Evolutionary conservation across 2,113 vertebrate species (phyloP).

Genomic region (Melanostigma gelatinosum): DNA sequence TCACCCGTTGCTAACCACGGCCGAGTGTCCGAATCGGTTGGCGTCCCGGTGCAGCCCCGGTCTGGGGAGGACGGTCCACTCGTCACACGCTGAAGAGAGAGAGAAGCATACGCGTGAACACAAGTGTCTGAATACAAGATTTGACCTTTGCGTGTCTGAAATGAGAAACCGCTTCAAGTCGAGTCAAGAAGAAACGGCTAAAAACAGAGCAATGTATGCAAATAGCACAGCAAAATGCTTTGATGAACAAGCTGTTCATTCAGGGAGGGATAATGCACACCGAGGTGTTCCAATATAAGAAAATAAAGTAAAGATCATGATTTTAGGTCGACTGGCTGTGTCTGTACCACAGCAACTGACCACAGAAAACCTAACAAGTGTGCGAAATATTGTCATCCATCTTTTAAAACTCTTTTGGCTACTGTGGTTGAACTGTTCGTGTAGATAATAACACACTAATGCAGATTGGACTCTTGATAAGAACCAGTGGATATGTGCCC

Average conservation of each 20-base stretch:
- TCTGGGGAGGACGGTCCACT: slow-evolving; percentile 88
- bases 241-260: too few species aligned
- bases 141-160: neutral
- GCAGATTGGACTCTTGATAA: too few species aligned
- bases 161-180: neutral
- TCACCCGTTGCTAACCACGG: slow-evolving; percentile 89
- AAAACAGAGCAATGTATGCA: too few species aligned
- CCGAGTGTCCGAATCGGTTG: slow-evolving; percentile 91
- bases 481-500: too few species aligned
- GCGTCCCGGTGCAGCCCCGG: slow-evolving; percentile 86
- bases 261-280: neutral
- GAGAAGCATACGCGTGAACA: neutral
- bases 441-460: too few species aligned
- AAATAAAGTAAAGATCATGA: neutral
- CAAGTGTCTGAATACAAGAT: neutral
- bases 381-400: too few species aligned
- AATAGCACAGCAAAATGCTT: too few species aligned
- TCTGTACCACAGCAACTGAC: neutral
- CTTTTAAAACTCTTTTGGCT: neutral
- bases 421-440: neutral
- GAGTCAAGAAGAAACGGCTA: too few species aligned
- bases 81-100: slow-evolving; percentile 85
- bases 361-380: neutral
- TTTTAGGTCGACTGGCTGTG: neutral
- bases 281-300: neutral